Evolutionary conservation across 2,113 vertebrate genomes (phyloP).

Genomic region (Desmodus rotundus): DNA sequence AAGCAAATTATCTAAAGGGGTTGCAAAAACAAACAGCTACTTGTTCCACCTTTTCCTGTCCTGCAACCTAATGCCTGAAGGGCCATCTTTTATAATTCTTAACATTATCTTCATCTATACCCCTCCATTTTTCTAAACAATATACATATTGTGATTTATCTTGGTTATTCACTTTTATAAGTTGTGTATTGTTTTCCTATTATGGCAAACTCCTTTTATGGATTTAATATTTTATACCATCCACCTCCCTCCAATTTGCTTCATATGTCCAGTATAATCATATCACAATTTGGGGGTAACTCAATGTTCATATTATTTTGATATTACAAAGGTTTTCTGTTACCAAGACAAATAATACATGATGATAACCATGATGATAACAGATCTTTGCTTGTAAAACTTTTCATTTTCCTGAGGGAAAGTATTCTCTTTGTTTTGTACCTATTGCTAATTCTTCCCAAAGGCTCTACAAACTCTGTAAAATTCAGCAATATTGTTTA

Average conservation of each 20-base stretch:
- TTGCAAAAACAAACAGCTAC: background rate
- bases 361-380: background rate
- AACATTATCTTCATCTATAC: background rate
- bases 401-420: background rate
- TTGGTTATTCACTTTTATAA: background rate
- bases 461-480: background rate
- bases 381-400: background rate
- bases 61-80: background rate
- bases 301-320: slow-evolving; percentile 1
- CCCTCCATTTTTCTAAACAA: background rate
- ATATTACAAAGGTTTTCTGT: background rate
- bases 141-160: background rate
- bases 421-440: background rate
- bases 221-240: background rate
- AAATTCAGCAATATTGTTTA: background rate
- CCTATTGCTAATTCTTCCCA: background rate
- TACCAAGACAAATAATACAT: background rate
- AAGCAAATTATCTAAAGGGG: background rate
- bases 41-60: background rate
- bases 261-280: background rate
- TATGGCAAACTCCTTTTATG: background rate
- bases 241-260: background rate
- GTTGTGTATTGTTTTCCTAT: background rate
- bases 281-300: background rate
- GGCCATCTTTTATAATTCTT: background rate